Base-by-base conservation (phyloP, 2,797 vertebrate genomes). In the Poeciliopsis gracilis region DNA sequence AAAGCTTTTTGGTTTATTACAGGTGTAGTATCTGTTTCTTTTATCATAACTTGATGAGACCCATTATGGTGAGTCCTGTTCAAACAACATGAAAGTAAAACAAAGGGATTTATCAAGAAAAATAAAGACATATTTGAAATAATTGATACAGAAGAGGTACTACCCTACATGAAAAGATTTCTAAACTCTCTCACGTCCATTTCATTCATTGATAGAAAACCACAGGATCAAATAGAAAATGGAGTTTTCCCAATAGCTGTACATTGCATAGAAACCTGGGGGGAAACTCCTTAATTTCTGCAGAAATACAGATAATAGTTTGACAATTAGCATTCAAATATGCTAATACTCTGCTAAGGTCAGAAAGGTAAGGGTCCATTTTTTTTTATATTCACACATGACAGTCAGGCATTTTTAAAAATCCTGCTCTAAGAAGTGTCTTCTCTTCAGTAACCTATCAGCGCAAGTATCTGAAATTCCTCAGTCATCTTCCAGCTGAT, bases 401-500 rank as follows among this genome's bases (percentile, higher is more conserved):
- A 15, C 30, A 73, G 28, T n/a, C 41, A 76, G 47, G 1, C 69
- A 41, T 79, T 74, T 3, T 51, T 69, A 51, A 25, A 43, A 45
- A 86, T 84, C 30, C 67, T 30, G 33, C 45, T 83, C 2, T 57
- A 18, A 61, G 69, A 57, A 41, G 28, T 67, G 77, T 72, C 61
- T 55, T 41, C 72, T 72, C 76, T 73, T 47, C 63, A 72, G 67
- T 49, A 69, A 30, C 46, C 55, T 55, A 66, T 75, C 23, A 2
- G 10, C 16, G 4, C 53, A 72, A 38, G 75, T 28, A 67, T 80
- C 74, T 69, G 10, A 80, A 83, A 88, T 83, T 66, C 71, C 70
- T 69, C 15, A 76, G 67, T 86, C 36, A 71, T 82, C 77, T 82
- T 63, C 49, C 10, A 47, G 25, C 51, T 77, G 79, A 87, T 85